These are phyloP conservation scores for Pollenia amentaria DNA, from an alignment of 2,888 invertebrate genomes.

Conservation along the genomic window DNA sequence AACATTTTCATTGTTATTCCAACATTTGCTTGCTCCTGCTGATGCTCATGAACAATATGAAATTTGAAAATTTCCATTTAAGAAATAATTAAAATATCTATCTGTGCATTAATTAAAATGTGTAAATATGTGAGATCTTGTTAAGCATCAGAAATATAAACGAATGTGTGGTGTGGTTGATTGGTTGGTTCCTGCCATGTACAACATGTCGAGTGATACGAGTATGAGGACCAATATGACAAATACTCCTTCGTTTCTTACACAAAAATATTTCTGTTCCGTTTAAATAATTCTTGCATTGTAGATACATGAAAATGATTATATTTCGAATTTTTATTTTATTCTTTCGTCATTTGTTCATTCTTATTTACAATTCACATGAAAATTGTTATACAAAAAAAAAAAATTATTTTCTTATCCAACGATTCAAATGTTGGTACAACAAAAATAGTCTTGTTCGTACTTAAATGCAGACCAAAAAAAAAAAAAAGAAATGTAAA, in stretches of 20 bases:
- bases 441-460: constrained; percentile 24
- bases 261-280: constrained; percentile 23
- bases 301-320: constrained; percentile 27
- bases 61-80: constrained; percentile 53
- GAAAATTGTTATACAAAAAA: constrained; percentile 56
- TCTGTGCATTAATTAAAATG: constrained; percentile 63
- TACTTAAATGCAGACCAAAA: constrained; percentile 23
- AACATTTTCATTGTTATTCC: neutral
- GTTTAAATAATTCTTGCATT: constrained; percentile 39
- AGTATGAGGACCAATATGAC: constrained; percentile 25
- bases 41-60: constrained; percentile 18
- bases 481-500: neutral
- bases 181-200: neutral
- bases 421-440: constrained; percentile 39
- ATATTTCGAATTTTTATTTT: constrained; percentile 19
- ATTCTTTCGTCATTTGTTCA: constrained; percentile 17
- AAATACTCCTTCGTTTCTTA: constrained; percentile 38
- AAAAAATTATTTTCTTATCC: constrained; percentile 47
- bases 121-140: constrained; percentile 57
- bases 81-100: constrained; percentile 64
- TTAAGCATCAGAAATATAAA: constrained; percentile 31
- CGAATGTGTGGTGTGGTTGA: constrained; percentile 18
- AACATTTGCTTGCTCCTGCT: constrained; percentile 18
- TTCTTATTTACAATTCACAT: constrained; percentile 61
- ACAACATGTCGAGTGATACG: constrained; percentile 36